These are phyloP conservation scores for Graphium colonna DNA, from an alignment of 2,888 invertebrate genomes.

Conservation along the genomic window DNA sequence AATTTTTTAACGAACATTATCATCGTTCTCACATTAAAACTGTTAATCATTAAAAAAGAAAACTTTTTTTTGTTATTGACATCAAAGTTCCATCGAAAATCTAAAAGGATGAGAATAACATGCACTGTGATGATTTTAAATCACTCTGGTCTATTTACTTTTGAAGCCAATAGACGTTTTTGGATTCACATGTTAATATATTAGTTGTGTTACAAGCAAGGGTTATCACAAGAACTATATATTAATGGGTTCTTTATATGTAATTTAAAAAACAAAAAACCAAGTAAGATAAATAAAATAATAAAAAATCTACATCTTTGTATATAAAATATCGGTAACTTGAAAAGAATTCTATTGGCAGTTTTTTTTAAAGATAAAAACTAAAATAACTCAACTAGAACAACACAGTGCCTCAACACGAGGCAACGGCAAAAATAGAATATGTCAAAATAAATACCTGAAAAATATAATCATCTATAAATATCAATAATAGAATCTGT, in stretches of 20 bases:
- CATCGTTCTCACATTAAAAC: conserved; percentile 51
- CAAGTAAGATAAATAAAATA: conserved; percentile 45
- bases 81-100: conserved; percentile 44
- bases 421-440: conserved; percentile 56
- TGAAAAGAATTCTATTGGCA: conserved; percentile 63
- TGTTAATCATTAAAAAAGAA: conserved; percentile 49
- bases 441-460: conserved; percentile 56
- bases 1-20: conserved; percentile 42
- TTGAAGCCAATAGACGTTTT: conserved; percentile 7
- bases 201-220: conserved; percentile 80
- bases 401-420: conserved; percentile 62
- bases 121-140: conserved; percentile 45
- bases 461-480: conserved; percentile 54
- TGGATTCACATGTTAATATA: conserved; percentile 51
- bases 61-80: conserved; percentile 58
- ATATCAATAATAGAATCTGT: conserved; percentile 56
- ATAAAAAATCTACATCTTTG: conserved; percentile 60
- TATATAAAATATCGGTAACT: conserved; percentile 72
- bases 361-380: conserved; percentile 55
- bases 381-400: conserved; percentile 49
- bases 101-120: conserved; percentile 47
- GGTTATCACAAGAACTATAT: conserved; percentile 69
- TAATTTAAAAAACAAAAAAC: conserved; percentile 39
- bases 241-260: conserved; percentile 40
- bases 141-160: conserved; percentile 25